Conservation (phyloP, 2,113 vertebrate genomes). For the Zingel zingel region DNA sequence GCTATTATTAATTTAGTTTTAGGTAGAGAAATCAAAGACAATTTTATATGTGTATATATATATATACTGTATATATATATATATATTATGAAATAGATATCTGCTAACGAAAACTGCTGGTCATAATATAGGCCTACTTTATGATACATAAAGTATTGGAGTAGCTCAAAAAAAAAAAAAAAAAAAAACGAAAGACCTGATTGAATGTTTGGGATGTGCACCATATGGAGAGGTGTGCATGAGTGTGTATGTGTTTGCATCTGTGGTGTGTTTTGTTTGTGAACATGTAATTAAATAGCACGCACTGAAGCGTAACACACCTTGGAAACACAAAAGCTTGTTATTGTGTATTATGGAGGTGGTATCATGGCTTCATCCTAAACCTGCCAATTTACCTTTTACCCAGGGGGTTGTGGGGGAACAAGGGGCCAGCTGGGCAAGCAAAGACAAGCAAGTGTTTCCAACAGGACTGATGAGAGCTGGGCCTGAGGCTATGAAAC, state of each 20-base stretch:
- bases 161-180: too few species aligned
- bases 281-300: constrained; percentile 46
- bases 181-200: neutral
- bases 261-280: constrained; percentile 45
- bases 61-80: neutral
- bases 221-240: neutral
- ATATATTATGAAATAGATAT: neutral
- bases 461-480: constrained; percentile 65
- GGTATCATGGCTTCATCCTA: constrained; percentile 37
- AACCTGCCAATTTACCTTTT: constrained; percentile 68
- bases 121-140: neutral
- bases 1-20: neutral
- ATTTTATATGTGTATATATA: neutral
- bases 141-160: neutral
- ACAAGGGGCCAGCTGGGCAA: constrained; percentile 62
- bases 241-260: constrained; percentile 8
- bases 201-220: neutral
- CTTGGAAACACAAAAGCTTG: constrained; percentile 53
- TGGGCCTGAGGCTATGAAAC: constrained; percentile 45
- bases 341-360: constrained; percentile 48
- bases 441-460: constrained; percentile 81
- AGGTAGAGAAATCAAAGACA: too few species aligned
- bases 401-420: constrained; percentile 52
- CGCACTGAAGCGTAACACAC: constrained; percentile 33
- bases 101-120: neutral